Percentiles rank a stretch among this genome's conserved stretches.
phyloP scores from a whole-genome alignment of 2,888 invertebrate species.

The Heliothis peltigera region DNA sequence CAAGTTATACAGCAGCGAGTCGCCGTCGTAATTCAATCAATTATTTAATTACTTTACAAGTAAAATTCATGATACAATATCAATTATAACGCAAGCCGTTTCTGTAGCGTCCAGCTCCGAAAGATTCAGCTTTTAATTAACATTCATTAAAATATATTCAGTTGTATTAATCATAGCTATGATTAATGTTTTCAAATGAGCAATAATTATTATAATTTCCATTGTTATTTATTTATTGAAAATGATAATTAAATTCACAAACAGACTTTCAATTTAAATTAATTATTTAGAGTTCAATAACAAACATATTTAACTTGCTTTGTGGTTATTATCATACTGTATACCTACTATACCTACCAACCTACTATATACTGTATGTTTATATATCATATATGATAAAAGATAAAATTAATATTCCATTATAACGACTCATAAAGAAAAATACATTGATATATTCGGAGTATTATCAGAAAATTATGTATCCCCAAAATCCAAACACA shows the following conservation, averaged over 20 bases:
- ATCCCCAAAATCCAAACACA: neutral
- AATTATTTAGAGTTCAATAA: neutral
- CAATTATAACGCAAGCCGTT: conserved; percentile 19
- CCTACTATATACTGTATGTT: too few relatives aligned
- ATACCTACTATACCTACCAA: too few relatives aligned
- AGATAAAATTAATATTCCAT: too few relatives aligned
- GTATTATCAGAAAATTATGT: too few relatives aligned
- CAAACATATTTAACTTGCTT: neutral
- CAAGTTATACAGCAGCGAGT: neutral
- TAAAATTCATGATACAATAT: conserved; percentile 21
- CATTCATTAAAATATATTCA: conserved; percentile 37
- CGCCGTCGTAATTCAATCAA: neutral
- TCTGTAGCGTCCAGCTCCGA: conserved; percentile 24
- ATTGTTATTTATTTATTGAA: conserved; percentile 1
- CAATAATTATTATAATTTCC: conserved; percentile 4
- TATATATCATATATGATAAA: too few relatives aligned
- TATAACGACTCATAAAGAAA: too few relatives aligned
- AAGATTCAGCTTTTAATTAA: conserved; percentile 33
- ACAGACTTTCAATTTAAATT: neutral
- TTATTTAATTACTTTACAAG: conserved; percentile 13
- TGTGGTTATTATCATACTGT: too few relatives aligned
- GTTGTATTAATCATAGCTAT: conserved; percentile 12
- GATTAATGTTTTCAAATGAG: conserved; percentile 14
- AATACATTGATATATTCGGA: too few relatives aligned
- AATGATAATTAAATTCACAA: neutral